Base-by-base conservation (phyloP, 2,797 vertebrate genomes). In the Gymnodraco acuticeps region DNA sequence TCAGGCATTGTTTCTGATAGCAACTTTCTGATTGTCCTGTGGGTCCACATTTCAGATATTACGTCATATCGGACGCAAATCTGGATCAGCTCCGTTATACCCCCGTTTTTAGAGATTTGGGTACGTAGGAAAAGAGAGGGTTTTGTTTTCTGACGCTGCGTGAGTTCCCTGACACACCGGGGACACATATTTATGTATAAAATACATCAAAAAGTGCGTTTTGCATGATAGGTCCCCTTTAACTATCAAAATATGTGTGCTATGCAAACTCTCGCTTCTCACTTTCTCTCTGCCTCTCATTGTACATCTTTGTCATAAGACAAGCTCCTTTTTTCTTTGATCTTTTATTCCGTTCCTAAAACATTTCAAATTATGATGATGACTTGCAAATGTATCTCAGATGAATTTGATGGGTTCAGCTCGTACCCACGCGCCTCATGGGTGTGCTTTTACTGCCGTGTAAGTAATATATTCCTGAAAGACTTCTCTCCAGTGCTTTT, bases 341-440 rank as follows among this genome's bases (percentile, higher is more conserved):
- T 91, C 77, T 82, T 86, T 84, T 85, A 88, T 87, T 80, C 84
- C 43, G 51, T 85, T 75, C 78, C 73, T 90, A 83, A 92, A 89
- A 88, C 80, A 85, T 86, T 88, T 91, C 70, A 78, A 86, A 87
- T 85, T 83, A 82, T 79, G 73, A 82, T 81, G 77, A 89, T 87
- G 86, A 89, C 81, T 88, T 89, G 78, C 81, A 91, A 78, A 89
- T 90, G 81, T 88, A 87, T 78, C 79, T 82, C 64, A 82, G 73
- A 92, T 88, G 88, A 82, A 87, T 84, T 82, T 85, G 83, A 87
- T 84, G 74, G 80, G 64, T 80, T 89, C 80, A 81, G 77, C 70
- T 88, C 88, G 79, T 84, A 66, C 81, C 66, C 79, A 63, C 64
- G 70, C 27, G 63, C 59, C 80, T 83, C 77, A 52, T 81, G 75